Percentiles rank a stretch among this genome's conserved stretches.
phyloP scores from a whole-genome alignment of 2,888 invertebrate species.

The Orthonychiurus folsomi region DNA sequence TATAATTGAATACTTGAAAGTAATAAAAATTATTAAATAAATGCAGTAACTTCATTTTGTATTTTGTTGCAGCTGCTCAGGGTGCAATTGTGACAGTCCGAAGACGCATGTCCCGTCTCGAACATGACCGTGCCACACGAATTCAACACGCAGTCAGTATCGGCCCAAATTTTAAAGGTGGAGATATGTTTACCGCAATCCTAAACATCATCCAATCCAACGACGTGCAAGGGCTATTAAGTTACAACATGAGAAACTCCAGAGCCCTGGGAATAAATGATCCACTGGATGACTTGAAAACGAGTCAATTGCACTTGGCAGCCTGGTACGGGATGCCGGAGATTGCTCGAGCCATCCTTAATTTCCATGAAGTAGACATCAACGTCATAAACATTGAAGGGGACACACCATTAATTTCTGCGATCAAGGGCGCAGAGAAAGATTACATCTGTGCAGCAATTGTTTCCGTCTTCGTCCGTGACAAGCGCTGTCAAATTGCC shows the following conservation, averaged over 20 bases:
- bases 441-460: background rate
- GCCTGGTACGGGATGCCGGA: conserved; percentile 1
- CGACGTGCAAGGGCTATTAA: background rate
- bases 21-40: too few species aligned
- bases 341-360: background rate
- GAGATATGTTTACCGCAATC: background rate
- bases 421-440: conserved; percentile 6
- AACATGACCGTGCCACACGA: too few species aligned
- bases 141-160: too few species aligned
- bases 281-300: conserved; percentile 2
- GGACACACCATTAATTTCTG: conserved; percentile 11
- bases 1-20: too few species aligned
- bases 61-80: too few species aligned
- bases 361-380: conserved; percentile 5
- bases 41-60: too few species aligned
- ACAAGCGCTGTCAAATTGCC: background rate
- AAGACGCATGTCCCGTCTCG: too few species aligned
- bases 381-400: conserved; percentile 9
- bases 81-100: too few species aligned
- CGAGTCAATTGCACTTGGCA: conserved; percentile 3
- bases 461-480: background rate
- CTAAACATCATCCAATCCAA: background rate
- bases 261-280: background rate
- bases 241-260: background rate
- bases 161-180: background rate